phyloP scores from a whole-genome alignment of 1,140 invertebrate genomes.

The Drosophila athabasca region DNA sequence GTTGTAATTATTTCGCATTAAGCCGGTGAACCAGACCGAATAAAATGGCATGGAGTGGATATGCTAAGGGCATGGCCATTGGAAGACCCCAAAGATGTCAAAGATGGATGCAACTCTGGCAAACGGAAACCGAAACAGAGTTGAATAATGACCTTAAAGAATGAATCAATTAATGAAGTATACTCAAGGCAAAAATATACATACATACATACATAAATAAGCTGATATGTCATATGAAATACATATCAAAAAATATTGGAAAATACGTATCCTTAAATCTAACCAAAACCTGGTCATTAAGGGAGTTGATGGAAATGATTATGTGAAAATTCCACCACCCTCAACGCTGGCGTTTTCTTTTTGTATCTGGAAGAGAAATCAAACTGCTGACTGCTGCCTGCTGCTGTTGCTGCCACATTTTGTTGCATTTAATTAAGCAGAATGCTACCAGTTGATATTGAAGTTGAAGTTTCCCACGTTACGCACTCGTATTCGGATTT shows the following conservation, averaged over 20 bases:
- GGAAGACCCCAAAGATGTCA: conserved; percentile 14
- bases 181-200: no score
- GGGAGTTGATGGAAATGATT: conserved; percentile 7
- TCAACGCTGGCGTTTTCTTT: background rate
- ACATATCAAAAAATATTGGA: no score
- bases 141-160: background rate
- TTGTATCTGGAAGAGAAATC: conserved; percentile 41
- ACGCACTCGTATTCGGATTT: conserved; percentile 1
- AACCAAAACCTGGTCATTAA: conserved; percentile 16
- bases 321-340: conserved; percentile 51
- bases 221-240: no score
- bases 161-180: background rate
- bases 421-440: conserved; percentile 73
- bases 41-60: background rate
- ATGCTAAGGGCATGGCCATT: background rate
- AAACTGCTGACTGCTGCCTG: conserved; percentile 42
- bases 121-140: background rate
- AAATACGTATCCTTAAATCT: background rate
- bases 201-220: no score
- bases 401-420: conserved; percentile 42
- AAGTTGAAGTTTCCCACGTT: conserved; percentile 68
- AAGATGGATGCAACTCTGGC: conserved; percentile 1
- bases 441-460: conserved; percentile 64
- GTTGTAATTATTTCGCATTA: conserved; percentile 80
- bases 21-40: conserved; percentile 33